Evolutionary conservation across 2,797 vertebrate genomes (phyloP), one percentile per base, ranked within the genome.

Genomic region (Neoniphon sammara): DNA sequence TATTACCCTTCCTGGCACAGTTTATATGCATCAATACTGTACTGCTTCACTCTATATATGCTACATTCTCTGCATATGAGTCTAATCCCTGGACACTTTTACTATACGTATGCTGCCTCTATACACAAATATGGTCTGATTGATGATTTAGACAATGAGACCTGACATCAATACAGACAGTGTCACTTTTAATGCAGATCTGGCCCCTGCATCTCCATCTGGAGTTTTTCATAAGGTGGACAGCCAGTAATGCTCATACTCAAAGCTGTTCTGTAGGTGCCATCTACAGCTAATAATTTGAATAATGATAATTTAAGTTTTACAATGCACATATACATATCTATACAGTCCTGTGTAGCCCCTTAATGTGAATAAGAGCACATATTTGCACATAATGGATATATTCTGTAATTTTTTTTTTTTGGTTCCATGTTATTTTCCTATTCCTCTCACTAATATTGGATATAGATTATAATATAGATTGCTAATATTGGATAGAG

Each of bases 101-200:
- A 9, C 36, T 39, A 10, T 39, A 8, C 36, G 36, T 39, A 2
- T 39, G 36, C 36, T 39, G 2, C 58, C 49, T 31, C 69, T 18
- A 42, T 50, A 11, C 75, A 78, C 55, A 54, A 25, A 39, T 39
- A 10, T 39, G 36, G 9, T 10, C 34, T 73, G 54, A 77, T 77
- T 65, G n/a, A 39, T 30, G 15, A n/a, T 75, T 25, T 34, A 65
- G 68, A 87, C 70, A 72, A 77, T 59, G 60, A 64, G 18, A 14
- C 4, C 68, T 63, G 70, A 81, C 73, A 59, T 70, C 57, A 56
- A 8, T 34, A 64, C 78, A 47, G 57, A 20, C 64, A 34, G 47
- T 36, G 39, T 60, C 50, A 53, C 70, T 49, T 53, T 76, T 62
- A 66, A 73, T 73, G 61, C 44, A 73, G 75, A 82, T 75, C 67